phyloP scores from a whole-genome alignment of 2,888 invertebrate species.

The Watsonalla cultraria region DNA sequence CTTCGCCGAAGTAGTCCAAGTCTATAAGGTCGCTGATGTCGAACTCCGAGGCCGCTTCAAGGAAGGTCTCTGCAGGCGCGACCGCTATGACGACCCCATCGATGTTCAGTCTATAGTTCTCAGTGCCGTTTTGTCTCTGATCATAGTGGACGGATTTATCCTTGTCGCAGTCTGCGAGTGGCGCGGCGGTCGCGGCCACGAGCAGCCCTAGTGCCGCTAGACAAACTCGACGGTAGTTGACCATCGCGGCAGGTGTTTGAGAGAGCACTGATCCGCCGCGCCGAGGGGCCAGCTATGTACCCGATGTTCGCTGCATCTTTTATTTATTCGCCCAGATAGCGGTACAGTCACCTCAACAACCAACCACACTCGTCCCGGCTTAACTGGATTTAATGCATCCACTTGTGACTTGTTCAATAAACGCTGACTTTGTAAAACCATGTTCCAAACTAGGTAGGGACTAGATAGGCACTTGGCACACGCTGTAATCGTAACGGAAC shows the following conservation, averaged over 20 bases:
- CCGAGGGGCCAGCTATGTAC: constrained; percentile 60
- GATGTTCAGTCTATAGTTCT: constrained; percentile 84
- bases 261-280: constrained; percentile 53
- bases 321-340: constrained; percentile 76
- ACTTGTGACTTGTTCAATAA: constrained; percentile 46
- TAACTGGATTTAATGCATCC: constrained; percentile 64
- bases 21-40: constrained; percentile 61
- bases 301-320: constrained; percentile 69
- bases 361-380: constrained; percentile 45
- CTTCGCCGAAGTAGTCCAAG: constrained; percentile 42
- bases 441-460: not conserved
- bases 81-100: constrained; percentile 83
- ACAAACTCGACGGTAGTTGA: constrained; percentile 71
- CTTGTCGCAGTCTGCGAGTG: constrained; percentile 10
- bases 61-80: constrained; percentile 80
- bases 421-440: constrained; percentile 4
- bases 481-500: not conserved
- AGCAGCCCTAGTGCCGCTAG: constrained; percentile 39
- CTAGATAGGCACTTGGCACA: too few species aligned
- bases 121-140: constrained; percentile 88
- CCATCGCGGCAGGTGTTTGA: constrained; percentile 60
- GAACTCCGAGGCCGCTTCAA: constrained; percentile 74
- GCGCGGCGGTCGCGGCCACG: constrained; percentile 27
- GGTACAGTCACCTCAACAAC: constrained; percentile 56
- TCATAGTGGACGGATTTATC: constrained; percentile 76